phyloP scores from a whole-genome alignment of 2,113 vertebrate genomes.

The Eira barbara region DNA sequence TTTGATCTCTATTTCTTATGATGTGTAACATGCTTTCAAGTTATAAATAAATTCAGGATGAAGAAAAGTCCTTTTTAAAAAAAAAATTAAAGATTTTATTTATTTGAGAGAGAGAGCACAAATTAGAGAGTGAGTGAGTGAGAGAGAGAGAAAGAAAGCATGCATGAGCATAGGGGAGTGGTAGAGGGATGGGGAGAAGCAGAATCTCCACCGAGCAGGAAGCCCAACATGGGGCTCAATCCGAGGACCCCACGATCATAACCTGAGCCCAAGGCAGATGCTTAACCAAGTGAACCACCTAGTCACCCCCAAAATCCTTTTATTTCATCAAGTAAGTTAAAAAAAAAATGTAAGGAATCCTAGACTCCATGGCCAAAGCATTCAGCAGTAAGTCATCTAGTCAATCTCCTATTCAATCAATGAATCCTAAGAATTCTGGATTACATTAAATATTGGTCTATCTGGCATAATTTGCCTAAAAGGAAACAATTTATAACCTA shows the following conservation, averaged over 20 bases:
- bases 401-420: neutral
- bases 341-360: constrained; percentile 3
- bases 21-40: neutral
- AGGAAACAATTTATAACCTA: constrained; percentile 33
- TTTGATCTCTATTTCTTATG: constrained; percentile 21
- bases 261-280: neutral
- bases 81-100: neutral
- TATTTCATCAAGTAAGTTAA: constrained; percentile 12
- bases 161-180: neutral
- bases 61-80: neutral
- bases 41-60: neutral
- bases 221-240: neutral
- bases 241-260: neutral
- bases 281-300: neutral
- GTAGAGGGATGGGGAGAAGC: neutral
- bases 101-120: neutral
- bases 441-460: constrained; percentile 17
- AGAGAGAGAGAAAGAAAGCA: neutral
- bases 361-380: neutral
- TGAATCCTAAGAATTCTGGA: constrained; percentile 27
- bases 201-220: neutral
- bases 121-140: neutral
- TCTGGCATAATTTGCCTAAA: neutral
- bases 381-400: neutral
- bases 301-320: neutral